Evolutionary conservation across 2,113 vertebrate genomes (phyloP).

Genomic region (Nothoprocta pentlandii): DNA sequence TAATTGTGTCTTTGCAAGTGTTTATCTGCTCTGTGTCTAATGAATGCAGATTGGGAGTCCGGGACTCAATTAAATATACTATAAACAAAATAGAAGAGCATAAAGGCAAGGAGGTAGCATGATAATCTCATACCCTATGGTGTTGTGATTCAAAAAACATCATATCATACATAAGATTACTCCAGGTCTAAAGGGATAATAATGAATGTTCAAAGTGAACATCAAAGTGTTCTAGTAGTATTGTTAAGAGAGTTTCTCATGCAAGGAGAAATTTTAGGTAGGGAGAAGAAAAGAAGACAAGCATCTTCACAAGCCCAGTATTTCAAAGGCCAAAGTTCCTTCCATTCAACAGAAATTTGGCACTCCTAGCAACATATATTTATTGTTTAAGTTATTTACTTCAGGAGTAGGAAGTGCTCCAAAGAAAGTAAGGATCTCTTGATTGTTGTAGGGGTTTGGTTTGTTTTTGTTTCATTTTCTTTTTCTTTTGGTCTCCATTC

Average conservation of each 20-base stretch:
- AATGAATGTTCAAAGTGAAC: neutral
- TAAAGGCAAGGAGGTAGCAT: neutral
- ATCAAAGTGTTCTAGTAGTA: neutral
- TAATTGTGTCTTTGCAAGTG: constrained; percentile 62
- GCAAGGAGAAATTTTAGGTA: neutral
- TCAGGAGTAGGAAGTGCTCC: neutral
- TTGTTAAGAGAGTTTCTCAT: neutral
- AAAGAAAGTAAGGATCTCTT: neutral
- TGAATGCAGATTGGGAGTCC: constrained; percentile 58
- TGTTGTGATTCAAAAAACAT: neutral
- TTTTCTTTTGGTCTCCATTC: neutral
- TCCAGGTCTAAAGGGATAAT: neutral
- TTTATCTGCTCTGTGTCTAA: constrained; percentile 55
- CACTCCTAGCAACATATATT: neutral
- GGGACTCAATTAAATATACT: constrained; percentile 66
- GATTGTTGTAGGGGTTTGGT: neutral
- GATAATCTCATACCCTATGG: neutral
- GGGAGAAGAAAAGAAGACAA: neutral
- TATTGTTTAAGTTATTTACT: neutral
- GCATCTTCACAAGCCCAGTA: neutral
- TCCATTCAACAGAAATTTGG: neutral
- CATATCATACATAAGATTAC: neutral
- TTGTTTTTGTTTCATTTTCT: neutral
- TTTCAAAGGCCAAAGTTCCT: neutral
- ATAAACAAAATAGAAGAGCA: constrained; percentile 44